These are phyloP conservation scores for Apis laboriosa DNA, from an alignment of 1,140 invertebrate genomes.

Conservation along the genomic window DNA sequence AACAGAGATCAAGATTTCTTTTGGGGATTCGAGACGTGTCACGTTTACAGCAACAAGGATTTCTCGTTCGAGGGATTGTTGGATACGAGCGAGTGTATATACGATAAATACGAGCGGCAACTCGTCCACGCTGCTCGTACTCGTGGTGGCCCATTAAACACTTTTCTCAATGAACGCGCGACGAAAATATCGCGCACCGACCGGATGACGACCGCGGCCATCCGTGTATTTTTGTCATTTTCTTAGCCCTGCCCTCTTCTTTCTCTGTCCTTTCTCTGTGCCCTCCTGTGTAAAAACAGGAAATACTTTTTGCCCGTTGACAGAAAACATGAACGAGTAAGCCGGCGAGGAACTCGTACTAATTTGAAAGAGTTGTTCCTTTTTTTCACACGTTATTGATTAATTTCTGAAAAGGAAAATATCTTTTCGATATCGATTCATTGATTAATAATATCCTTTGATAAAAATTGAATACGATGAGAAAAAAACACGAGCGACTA, in stretches of 20 bases:
- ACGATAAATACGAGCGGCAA: neutral
- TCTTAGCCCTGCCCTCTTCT: slow-evolving; percentile 21
- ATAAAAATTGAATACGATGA: no score
- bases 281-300: slow-evolving; percentile 49
- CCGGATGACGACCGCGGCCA: slow-evolving; percentile 56
- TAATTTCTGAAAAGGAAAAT: neutral
- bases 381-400: neutral
- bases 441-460: no score
- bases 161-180: slow-evolving; percentile 59
- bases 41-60: neutral
- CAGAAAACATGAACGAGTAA: slow-evolving; percentile 26
- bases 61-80: neutral
- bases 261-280: slow-evolving; percentile 3
- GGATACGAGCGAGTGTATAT: neutral
- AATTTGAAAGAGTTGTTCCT: neutral
- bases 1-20: slow-evolving; percentile 29
- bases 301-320: slow-evolving; percentile 54
- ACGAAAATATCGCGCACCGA: slow-evolving; percentile 55
- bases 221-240: slow-evolving; percentile 64
- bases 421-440: no score
- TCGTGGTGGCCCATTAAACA: slow-evolving; percentile 31
- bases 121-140: neutral
- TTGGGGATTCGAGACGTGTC: neutral
- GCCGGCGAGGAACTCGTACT: neutral
- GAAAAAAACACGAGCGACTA: no score